Conservation (phyloP, 64 coral and sea anemone species). For the Montipora capricornis region DNA sequence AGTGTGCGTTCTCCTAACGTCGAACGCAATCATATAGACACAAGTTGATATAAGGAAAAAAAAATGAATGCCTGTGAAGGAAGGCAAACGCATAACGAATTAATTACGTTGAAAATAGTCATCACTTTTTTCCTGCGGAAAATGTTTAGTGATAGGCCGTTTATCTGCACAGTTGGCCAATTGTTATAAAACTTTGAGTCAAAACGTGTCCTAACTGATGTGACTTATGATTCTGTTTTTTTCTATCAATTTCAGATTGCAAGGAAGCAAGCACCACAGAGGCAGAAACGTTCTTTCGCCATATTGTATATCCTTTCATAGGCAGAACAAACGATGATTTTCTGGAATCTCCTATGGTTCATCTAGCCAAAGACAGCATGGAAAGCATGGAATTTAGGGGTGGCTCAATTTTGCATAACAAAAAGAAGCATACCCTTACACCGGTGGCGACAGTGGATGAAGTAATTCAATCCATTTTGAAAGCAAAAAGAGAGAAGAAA, state of each 20-base stretch:
- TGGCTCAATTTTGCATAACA: not conserved
- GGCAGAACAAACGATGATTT: not conserved
- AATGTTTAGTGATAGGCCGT: too few relatives aligned
- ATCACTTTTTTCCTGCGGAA: too few relatives aligned
- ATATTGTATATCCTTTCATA: conserved; percentile 11
- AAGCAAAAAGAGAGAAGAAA: conserved; percentile 50
- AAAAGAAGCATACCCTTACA: not conserved
- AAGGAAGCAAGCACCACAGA: not conserved
- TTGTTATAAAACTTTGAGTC: too few relatives aligned
- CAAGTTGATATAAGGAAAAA: too few relatives aligned
- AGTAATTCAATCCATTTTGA: conserved; percentile 19
- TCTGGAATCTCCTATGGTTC: conserved; percentile 4
- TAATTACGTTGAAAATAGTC: too few relatives aligned
- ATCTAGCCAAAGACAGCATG: conserved; percentile 5
- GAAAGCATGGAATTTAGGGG: not conserved
- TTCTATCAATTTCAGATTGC: not conserved
- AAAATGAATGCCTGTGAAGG: too few relatives aligned
- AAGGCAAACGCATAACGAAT: too few relatives aligned
- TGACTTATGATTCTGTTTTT: too few relatives aligned
- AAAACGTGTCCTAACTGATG: too few relatives aligned
- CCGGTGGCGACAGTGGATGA: conserved; percentile 42
- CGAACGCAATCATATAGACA: too few relatives aligned
- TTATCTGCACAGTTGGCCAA: too few relatives aligned
- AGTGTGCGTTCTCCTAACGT: too few relatives aligned
- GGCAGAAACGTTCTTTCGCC: not conserved